Base-by-base conservation (phyloP, 2,888 invertebrate species). In the Ceramica pisi region DNA sequence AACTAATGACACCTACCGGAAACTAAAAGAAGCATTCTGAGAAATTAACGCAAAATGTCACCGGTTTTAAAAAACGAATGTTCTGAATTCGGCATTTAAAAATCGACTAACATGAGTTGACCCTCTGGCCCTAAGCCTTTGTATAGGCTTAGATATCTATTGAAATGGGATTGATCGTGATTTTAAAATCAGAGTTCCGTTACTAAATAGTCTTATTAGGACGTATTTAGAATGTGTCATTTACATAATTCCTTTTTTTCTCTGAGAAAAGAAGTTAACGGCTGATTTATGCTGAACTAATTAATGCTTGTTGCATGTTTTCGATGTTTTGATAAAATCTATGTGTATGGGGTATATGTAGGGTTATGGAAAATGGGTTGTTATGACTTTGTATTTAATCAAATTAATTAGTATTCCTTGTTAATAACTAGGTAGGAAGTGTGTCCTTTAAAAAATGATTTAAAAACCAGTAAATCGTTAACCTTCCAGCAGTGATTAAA, bases 201-300 rank as follows among this genome's bases (percentile, higher is more conserved):
- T 84, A 71, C 57, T 74, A 83, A 85, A 85, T 85, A 14, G 70
- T 83, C 85, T 75, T 78, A 84, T 84, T 86, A 85, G 82, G 71
- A 82, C 59, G 41, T 72, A 44, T 82, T 75, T 55, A 59, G 63
- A 55, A 46, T 21, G 44, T 73, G 60, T 59, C 73, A 69, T 83
- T 85, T 70, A 60, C 67, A 72, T 84, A 71, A 77, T 55, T 48
- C 38, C 26, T 55, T 64, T 79, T 80, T 83, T 71, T 71, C 19
- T 69, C 10, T 73, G 53, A 35, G n/a, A 68, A 65, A 68, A 41
- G 7, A 53, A 71, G 26, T 56, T 26, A 55, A 72, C 57, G 38
- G 65, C 53, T 55, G 57, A 55, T 75, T 82, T 79, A 80, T 81
- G 72, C 51, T 12, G 65, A 65, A 19, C 55, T 73, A 81, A 80